These are phyloP conservation scores for Upupa epops DNA, from an alignment of 2,113 vertebrate genomes.

Conservation along the genomic window DNA sequence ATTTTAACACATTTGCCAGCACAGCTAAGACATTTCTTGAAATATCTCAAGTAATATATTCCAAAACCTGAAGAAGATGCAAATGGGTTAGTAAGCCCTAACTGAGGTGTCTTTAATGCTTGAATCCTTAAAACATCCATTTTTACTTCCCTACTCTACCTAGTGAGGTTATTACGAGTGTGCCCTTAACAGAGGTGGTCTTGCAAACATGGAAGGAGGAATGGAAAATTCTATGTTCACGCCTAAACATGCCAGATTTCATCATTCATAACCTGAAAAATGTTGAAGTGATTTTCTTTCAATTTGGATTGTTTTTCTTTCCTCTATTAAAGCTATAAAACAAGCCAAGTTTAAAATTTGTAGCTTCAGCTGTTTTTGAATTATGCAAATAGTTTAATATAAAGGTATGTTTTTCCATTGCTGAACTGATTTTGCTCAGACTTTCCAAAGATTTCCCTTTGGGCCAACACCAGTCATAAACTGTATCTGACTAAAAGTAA, in stretches of 20 bases:
- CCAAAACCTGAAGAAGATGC: neutral
- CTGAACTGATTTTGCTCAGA: constrained; percentile 44
- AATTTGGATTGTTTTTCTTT: constrained; percentile 57
- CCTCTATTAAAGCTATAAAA: constrained; percentile 58
- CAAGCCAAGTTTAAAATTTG: constrained; percentile 57
- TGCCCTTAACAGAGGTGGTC: constrained; percentile 33
- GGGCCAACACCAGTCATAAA: constrained; percentile 47
- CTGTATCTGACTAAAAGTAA: constrained; percentile 28
- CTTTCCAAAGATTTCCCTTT: constrained; percentile 44
- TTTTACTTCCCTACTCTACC: neutral
- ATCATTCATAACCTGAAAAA: constrained; percentile 61
- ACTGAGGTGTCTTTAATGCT: neutral
- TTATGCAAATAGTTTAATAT: constrained; percentile 63
- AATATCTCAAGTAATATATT: neutral
- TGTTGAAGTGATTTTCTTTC: constrained; percentile 46
- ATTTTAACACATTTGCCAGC: neutral
- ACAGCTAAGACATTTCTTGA: neutral
- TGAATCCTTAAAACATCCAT: neutral
- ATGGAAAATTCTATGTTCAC: constrained; percentile 44
- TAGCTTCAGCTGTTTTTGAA: constrained; percentile 66
- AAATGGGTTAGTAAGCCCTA: neutral
- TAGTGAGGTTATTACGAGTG: constrained; percentile 34
- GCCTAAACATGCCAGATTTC: constrained; percentile 43
- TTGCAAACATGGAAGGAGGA: neutral
- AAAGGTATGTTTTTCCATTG: constrained; percentile 55